Evolutionary conservation across 2,113 vertebrate species (phyloP).

Genomic region (Hydrochoerus hydrochaeris): DNA sequence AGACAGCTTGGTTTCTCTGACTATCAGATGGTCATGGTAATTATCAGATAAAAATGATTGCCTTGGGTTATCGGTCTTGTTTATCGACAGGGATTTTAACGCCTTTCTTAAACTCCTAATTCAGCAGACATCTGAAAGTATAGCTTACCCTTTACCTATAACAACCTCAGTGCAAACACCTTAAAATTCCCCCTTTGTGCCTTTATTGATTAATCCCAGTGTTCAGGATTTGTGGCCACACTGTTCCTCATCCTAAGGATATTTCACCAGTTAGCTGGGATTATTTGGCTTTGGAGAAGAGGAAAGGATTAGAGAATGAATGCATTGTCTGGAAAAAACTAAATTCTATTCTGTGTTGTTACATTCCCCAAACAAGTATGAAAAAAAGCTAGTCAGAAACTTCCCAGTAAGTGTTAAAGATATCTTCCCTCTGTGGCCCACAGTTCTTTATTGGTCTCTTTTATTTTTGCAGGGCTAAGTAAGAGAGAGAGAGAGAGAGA

Average conservation of each 20-base stretch:
- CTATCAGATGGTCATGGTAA: neutral
- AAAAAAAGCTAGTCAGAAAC: slow-evolving; percentile 17
- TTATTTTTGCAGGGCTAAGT: slow-evolving; percentile 11
- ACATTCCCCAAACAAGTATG: neutral
- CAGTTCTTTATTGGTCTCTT: slow-evolving; percentile 37
- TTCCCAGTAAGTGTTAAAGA: slow-evolving; percentile 9
- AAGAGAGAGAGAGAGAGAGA: no score
- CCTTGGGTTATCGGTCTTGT: neutral
- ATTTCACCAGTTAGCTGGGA: neutral
- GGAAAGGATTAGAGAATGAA: neutral
- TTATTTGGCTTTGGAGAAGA: slow-evolving; percentile 10
- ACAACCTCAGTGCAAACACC: fast-evolving
- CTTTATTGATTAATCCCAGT: neutral
- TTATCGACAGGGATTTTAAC: neutral
- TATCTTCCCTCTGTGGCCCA: slow-evolving; percentile 27
- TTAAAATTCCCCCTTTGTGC: neutral
- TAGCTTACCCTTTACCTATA: fast-evolving
- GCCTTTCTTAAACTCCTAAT: neutral
- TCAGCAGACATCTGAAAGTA: neutral
- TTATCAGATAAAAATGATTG: neutral
- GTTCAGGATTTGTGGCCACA: neutral
- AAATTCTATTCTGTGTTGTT: neutral
- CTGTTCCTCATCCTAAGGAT: neutral
- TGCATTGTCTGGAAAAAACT: neutral
- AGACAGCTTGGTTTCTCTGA: neutral